Conservation (phyloP, 2,888 invertebrate species). For the Brassicogethes aeneus region DNA sequence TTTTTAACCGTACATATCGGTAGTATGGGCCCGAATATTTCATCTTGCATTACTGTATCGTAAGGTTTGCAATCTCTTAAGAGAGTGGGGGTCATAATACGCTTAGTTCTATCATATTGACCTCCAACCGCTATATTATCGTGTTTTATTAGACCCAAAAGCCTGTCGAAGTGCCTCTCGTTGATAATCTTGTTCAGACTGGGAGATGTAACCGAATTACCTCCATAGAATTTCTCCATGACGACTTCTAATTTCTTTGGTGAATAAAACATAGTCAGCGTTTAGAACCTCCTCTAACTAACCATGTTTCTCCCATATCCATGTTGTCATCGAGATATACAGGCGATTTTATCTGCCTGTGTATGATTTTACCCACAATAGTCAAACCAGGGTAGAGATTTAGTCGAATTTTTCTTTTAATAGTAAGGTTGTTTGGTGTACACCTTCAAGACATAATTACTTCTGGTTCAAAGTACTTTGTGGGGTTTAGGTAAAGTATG, state of each 20-base stretch:
- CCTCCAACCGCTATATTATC: conserved; percentile 76
- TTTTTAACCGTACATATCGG: conserved; percentile 78
- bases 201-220: conserved; percentile 47
- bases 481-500: no score
- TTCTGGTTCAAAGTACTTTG: no score
- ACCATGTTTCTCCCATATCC: no score
- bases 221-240: background rate
- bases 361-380: no score
- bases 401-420: no score
- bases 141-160: conserved; percentile 55
- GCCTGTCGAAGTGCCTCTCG: conserved; percentile 71
- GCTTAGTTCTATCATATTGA: conserved; percentile 60
- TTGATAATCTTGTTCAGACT: conserved; percentile 83
- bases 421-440: no score
- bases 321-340: background rate
- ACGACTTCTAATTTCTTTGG: background rate
- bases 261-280: no score
- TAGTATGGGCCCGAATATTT: conserved; percentile 96
- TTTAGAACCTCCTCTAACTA: no score
- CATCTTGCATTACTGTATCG: conserved; percentile 91
- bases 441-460: no score
- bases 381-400: no score
- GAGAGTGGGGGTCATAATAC: conserved; percentile 81
- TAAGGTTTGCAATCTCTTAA: conserved; percentile 63
- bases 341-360: background rate